Percentiles rank a stretch among this genome's conserved stretches.
Conservation (phyloP, 2,888 invertebrate species). For the Campopleginae sp. region DNA sequence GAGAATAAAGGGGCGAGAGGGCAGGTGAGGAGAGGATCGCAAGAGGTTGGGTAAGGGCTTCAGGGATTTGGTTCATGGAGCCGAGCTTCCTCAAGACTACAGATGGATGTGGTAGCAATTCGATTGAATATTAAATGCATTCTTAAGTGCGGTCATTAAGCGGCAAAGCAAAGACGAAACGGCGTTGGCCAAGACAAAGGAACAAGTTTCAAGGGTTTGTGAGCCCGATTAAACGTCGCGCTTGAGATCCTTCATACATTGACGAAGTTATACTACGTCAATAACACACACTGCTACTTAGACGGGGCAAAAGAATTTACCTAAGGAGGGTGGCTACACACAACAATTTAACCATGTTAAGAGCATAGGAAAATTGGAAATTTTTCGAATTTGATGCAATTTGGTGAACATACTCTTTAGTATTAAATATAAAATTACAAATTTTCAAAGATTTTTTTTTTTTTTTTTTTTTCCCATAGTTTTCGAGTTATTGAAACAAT, state of each 20-base stretch:
- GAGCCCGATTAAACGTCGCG: slow-evolving; percentile 27
- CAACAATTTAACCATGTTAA: too few species aligned
- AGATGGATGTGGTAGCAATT: slow-evolving; percentile 29
- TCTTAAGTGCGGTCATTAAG: slow-evolving; percentile 50
- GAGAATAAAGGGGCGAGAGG: background rate
- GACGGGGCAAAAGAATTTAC: too few species aligned
- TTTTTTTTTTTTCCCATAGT: too few species aligned
- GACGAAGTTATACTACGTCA: background rate
- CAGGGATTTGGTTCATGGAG: slow-evolving; percentile 5
- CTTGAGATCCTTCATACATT: slow-evolving; percentile 23
- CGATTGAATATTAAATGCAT: slow-evolving; percentile 46
- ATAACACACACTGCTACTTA: background rate
- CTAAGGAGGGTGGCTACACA: too few species aligned
- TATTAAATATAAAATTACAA: too few species aligned
- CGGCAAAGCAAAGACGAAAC: slow-evolving; percentile 30
- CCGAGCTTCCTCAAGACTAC: background rate
- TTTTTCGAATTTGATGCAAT: too few species aligned
- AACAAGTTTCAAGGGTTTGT: slow-evolving; percentile 13
- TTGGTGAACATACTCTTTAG: too few species aligned
- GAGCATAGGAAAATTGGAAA: too few species aligned
- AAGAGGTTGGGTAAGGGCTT: background rate
- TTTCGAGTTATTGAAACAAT: too few species aligned
- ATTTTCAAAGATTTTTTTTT: too few species aligned
- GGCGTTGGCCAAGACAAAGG: slow-evolving; percentile 14
- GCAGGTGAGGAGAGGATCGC: background rate